A percentile compares a stretch with the other conserved stretches of the same genome.
These are phyloP conservation scores for Lamellibrachia columna DNA, from an alignment of 2,888 invertebrate species.

Conservation along the genomic window DNA sequence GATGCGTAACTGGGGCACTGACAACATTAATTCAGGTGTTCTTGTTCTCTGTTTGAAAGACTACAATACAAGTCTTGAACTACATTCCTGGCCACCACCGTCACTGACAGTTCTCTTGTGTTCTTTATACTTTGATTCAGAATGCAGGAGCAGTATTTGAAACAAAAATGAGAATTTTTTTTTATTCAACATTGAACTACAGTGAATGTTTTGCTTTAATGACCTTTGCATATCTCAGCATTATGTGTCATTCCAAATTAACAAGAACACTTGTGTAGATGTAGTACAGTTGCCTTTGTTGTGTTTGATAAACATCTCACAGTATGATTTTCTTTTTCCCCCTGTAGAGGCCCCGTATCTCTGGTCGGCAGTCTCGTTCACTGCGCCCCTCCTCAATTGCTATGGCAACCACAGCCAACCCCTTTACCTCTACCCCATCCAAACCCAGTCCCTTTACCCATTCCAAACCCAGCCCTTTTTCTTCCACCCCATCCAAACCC, in stretches of 20 bases:
- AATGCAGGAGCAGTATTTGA: not conserved
- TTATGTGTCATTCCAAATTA: not conserved
- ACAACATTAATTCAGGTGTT: not conserved
- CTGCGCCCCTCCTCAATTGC: not conserved
- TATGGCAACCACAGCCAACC: not conserved
- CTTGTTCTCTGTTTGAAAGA: too few species aligned
- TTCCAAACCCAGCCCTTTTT: not conserved
- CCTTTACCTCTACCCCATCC: not conserved
- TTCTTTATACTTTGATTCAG: not conserved
- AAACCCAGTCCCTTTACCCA: not conserved
- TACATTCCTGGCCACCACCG: not conserved
- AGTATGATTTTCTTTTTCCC: slow-evolving; percentile 1
- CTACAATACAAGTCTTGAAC: not conserved
- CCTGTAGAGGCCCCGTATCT: not conserved
- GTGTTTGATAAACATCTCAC: not conserved
- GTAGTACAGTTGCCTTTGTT: not conserved
- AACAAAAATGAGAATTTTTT: not conserved
- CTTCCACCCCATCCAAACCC: not conserved
- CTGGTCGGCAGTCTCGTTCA: not conserved
- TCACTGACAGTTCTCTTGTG: not conserved
- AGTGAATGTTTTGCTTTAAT: not conserved
- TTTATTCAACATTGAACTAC: not conserved
- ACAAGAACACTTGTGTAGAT: not conserved
- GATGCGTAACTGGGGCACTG: not conserved
- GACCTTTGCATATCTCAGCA: not conserved